Evolutionary conservation across 2,113 vertebrate species (phyloP).

Genomic region (Myrmecophaga tridactyla): DNA sequence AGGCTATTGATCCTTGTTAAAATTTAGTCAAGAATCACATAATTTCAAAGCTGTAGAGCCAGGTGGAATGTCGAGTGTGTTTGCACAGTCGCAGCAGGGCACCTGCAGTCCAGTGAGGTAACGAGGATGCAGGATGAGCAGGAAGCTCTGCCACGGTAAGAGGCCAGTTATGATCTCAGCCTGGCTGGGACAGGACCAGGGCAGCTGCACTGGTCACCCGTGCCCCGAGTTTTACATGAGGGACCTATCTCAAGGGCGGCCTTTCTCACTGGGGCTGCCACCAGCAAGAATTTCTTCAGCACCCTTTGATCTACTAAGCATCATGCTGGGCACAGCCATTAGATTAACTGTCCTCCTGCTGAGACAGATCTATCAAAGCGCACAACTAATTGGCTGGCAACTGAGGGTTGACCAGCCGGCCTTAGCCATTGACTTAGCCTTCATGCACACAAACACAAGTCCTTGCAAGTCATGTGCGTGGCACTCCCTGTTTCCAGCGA

Average conservation of each 20-base stretch:
- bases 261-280: not conserved
- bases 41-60: not conserved
- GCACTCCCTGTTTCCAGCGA: not conserved
- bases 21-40: not conserved
- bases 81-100: accelerated
- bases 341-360: accelerated
- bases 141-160: accelerated
- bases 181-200: accelerated
- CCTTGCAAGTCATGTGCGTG: accelerated
- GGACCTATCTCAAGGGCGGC: not conserved
- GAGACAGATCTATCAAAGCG: not conserved
- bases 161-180: not conserved
- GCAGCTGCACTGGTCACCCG: not conserved
- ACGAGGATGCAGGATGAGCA: too few species aligned
- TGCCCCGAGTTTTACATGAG: accelerated
- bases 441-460: accelerated
- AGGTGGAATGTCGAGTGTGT: accelerated
- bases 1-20: not conserved
- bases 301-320: not conserved
- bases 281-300: not conserved
- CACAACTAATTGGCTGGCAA: accelerated
- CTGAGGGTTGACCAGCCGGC: accelerated
- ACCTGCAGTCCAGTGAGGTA: too few species aligned
- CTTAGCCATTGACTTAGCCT: not conserved
- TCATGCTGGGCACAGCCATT: accelerated